Evolutionary conservation across 2,888 invertebrate genomes (phyloP).

Genomic region (Hydriomena furcata): DNA sequence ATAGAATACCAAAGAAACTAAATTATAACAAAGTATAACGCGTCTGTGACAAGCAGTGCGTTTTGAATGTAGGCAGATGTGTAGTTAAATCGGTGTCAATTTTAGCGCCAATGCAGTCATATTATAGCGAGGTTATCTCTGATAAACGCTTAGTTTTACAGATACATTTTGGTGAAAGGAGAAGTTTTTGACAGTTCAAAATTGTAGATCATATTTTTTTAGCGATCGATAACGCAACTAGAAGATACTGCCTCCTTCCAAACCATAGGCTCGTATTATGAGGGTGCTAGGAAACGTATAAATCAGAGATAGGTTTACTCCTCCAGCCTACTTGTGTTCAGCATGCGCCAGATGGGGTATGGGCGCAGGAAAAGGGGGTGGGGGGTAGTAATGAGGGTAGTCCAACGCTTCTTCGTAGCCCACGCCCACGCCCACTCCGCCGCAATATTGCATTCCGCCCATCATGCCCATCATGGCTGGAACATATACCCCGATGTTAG

Average conservation of each 20-base stretch:
- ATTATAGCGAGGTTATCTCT: slow-evolving; percentile 1
- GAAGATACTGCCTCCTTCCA: too few species aligned
- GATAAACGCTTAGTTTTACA: too few species aligned
- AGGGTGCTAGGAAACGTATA: too few species aligned
- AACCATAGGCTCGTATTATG: too few species aligned
- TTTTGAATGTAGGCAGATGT: slow-evolving; percentile 1
- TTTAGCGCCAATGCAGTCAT: background rate
- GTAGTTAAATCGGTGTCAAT: slow-evolving; percentile 11
- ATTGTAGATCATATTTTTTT: too few species aligned
- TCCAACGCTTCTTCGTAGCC: slow-evolving; percentile 66
- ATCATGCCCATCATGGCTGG: slow-evolving; percentile 76
- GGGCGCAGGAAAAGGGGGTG: slow-evolving; percentile 35
- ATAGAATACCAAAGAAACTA: background rate
- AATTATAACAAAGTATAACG: too few species aligned
- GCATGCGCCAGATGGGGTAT: slow-evolving; percentile 36
- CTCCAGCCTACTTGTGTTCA: slow-evolving; percentile 54
- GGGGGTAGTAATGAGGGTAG: slow-evolving; percentile 55
- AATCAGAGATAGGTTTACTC: too few species aligned
- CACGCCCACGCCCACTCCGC: slow-evolving; percentile 42
- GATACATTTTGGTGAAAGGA: too few species aligned
- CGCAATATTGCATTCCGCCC: slow-evolving; percentile 65
- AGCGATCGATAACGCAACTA: too few species aligned
- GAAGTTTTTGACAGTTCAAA: too few species aligned
- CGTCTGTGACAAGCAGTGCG: background rate
- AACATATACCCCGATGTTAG: too few species aligned